Percentiles rank a stretch among this genome's conserved stretches.
Conservation (phyloP, 2,888 invertebrate species). For the Meiosimyza platycephala region DNA sequence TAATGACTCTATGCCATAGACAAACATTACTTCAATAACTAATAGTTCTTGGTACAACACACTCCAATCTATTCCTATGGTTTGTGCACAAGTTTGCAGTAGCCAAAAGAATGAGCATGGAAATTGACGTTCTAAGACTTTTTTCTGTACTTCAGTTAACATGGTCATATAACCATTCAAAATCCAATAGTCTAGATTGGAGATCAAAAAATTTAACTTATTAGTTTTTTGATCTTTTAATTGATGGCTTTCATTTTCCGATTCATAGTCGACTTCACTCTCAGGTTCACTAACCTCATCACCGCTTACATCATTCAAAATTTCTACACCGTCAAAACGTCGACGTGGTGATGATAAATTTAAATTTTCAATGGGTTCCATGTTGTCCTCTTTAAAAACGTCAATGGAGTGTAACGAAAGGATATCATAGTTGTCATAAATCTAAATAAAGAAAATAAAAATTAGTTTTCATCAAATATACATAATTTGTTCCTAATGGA, state of each 20-base stretch:
- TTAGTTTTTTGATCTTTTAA: background rate
- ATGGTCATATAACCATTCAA: conserved; percentile 50
- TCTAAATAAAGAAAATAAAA: background rate
- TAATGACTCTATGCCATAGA: conserved; percentile 57
- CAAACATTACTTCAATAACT: conserved; percentile 61
- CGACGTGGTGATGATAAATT: conserved; percentile 52
- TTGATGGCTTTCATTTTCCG: background rate
- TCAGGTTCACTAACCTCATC: conserved; percentile 39
- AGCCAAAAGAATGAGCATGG: conserved; percentile 64
- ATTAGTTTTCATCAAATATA: background rate
- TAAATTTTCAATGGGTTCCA: conserved; percentile 55
- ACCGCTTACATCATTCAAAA: conserved; percentile 50
- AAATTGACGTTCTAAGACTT: conserved; percentile 53
- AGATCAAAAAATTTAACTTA: conserved; percentile 49
- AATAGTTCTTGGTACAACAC: conserved; percentile 61
- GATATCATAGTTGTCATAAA: conserved; percentile 23
- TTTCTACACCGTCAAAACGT: conserved; percentile 46
- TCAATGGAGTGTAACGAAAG: conserved; percentile 50
- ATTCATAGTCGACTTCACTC: conserved; percentile 15
- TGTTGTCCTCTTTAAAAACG: conserved; percentile 53
- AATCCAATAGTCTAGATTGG: conserved; percentile 65
- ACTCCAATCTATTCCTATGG: conserved; percentile 56
- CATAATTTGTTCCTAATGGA: background rate
- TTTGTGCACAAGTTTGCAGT: conserved; percentile 61
- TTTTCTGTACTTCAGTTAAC: conserved; percentile 47